phyloP scores from a whole-genome alignment of 1,140 invertebrate genomes.

The Heliconius eleuchia region DNA sequence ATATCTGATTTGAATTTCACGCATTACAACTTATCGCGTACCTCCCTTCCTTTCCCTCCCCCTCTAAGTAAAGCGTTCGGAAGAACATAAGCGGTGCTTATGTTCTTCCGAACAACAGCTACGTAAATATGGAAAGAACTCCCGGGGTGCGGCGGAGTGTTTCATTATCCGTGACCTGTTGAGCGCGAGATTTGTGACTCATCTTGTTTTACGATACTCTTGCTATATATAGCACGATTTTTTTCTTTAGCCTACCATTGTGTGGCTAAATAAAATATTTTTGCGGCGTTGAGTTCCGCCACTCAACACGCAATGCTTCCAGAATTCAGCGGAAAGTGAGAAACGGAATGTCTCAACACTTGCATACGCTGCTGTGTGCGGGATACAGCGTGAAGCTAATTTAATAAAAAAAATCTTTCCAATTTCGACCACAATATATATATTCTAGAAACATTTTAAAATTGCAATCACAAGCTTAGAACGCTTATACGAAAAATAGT shows the following conservation, averaged over 20 bases:
- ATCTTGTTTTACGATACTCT: constrained; percentile 59
- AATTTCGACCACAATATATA: background rate
- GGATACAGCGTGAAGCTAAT: no score
- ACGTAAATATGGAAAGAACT: constrained; percentile 70
- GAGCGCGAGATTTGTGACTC: constrained; percentile 70
- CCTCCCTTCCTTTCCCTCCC: constrained; percentile 36
- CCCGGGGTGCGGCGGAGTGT: constrained; percentile 59
- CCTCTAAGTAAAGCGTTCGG: constrained; percentile 60
- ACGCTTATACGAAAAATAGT: constrained; percentile 5
- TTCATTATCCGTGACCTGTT: constrained; percentile 77
- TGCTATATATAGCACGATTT: constrained; percentile 24
- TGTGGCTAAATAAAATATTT: no score
- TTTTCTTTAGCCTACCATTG: constrained; percentile 46
- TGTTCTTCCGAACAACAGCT: constrained; percentile 64
- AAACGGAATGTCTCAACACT: no score
- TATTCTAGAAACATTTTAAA: background rate
- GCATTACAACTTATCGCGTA: constrained; percentile 54
- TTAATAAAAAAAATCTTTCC: background rate
- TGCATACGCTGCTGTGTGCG: no score
- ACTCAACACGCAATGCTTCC: no score
- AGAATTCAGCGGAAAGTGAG: no score
- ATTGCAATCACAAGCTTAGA: background rate
- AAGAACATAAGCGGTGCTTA: constrained; percentile 56
- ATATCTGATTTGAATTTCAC: constrained; percentile 72
- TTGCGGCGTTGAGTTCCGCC: no score